Percentiles rank a stretch among this genome's conserved stretches.
Evolutionary conservation across 2,797 vertebrate species (phyloP).

Genomic region (Ataeniobius toweri): DNA sequence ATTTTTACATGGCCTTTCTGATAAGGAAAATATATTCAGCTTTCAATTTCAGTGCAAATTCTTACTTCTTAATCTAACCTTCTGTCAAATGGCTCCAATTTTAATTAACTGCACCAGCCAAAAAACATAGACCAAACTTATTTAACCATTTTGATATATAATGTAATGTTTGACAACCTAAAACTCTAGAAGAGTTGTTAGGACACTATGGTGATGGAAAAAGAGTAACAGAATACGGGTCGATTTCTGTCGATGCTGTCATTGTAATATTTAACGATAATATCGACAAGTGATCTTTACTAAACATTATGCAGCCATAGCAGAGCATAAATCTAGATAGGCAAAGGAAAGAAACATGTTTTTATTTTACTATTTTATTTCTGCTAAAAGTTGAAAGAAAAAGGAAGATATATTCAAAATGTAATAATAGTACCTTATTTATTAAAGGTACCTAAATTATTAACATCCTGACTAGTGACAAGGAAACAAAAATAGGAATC

Average conservation of each 20-base stretch:
- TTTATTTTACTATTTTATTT: background rate
- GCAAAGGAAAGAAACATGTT: too few species aligned
- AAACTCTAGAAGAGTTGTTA: background rate
- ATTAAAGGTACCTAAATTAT: background rate
- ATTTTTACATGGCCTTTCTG: background rate
- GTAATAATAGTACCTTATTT: background rate
- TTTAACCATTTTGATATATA: slow-evolving; percentile 19
- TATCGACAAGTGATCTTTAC: background rate
- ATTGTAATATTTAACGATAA: background rate
- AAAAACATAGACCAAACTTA: slow-evolving; percentile 7
- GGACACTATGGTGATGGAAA: background rate
- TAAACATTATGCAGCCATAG: background rate
- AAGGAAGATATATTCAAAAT: background rate
- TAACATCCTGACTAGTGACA: background rate
- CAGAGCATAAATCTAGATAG: background rate
- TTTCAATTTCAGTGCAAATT: background rate
- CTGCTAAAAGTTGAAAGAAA: background rate
- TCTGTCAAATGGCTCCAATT: slow-evolving; percentile 17
- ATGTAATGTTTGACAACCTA: slow-evolving; percentile 5
- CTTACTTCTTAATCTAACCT: slow-evolving; percentile 6
- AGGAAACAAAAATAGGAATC: background rate
- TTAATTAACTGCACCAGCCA: slow-evolving; percentile 17
- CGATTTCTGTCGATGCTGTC: background rate
- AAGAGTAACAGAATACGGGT: background rate
- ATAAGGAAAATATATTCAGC: background rate